These are phyloP conservation scores for Panthera tigris DNA, from an alignment of 2,113 vertebrate species.

Conservation along the genomic window DNA sequence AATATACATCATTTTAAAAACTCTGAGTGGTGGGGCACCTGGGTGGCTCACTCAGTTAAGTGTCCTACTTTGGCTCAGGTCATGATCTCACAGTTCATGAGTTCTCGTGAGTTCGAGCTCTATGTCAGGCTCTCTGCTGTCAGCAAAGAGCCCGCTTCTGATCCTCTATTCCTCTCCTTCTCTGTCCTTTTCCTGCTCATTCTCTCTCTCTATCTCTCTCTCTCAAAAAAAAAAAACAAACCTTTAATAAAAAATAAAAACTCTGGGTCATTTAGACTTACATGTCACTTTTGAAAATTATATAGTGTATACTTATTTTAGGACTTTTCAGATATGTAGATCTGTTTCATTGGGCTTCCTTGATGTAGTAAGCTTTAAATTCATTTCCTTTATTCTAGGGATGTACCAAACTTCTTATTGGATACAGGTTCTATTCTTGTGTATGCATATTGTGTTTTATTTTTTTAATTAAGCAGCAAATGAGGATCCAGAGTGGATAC, in stretches of 20 bases:
- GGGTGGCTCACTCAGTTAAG: too few species aligned
- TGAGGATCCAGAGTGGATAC: conserved; percentile 94
- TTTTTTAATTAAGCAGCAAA: conserved; percentile 81
- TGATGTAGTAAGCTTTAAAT: conserved; percentile 24
- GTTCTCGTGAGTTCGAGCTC: too few species aligned
- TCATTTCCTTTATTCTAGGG: conserved; percentile 36
- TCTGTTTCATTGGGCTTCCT: conserved; percentile 17
- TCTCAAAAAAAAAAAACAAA: too few species aligned
- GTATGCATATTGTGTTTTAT: conserved; percentile 32
- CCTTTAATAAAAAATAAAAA: neutral
- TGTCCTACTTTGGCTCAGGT: too few species aligned
- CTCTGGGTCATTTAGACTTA: neutral
- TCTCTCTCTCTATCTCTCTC: too few species aligned
- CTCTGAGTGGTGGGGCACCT: neutral
- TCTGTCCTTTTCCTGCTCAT: too few species aligned
- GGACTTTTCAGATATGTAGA: conserved; percentile 15
- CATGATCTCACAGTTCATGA: too few species aligned
- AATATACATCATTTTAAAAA: neutral
- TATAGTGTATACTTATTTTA: neutral
- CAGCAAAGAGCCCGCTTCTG: too few species aligned
- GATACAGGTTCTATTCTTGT: neutral
- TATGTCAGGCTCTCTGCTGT: too few species aligned
- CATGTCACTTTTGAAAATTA: neutral
- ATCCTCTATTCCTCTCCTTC: too few species aligned
- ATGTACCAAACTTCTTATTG: neutral